phyloP scores from a whole-genome alignment of 2,797 vertebrate genomes.

The Sparidentex hasta region DNA sequence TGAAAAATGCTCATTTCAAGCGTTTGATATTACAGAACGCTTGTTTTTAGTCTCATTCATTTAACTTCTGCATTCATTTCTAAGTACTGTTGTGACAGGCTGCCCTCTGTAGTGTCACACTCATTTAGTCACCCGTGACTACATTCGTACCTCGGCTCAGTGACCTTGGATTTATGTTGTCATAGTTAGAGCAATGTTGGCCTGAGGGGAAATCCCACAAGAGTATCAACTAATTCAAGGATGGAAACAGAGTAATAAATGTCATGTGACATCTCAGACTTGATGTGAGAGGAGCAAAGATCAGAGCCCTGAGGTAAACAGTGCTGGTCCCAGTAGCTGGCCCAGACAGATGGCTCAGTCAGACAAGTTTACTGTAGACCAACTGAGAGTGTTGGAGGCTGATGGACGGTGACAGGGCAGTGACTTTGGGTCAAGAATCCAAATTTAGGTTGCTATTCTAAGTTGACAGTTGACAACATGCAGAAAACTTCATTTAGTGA shows the following conservation, averaged over 20 bases:
- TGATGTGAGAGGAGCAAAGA: constrained; percentile 49
- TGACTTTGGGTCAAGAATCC: no score
- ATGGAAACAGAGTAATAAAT: constrained; percentile 59
- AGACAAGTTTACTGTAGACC: constrained; percentile 23
- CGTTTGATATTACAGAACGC: constrained; percentile 1
- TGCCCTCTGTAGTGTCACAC: constrained; percentile 42
- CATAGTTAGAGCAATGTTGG: constrained; percentile 44
- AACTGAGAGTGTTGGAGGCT: constrained; percentile 12
- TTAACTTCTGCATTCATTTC: constrained; percentile 15
- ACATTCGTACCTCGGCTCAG: constrained; percentile 33
- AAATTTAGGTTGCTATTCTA: constrained; percentile 9
- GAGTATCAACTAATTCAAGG: constrained; percentile 52
- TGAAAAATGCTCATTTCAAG: background rate
- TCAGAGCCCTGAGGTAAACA: constrained; percentile 53
- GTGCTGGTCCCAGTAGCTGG: constrained; percentile 20
- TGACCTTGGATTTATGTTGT: constrained; percentile 53
- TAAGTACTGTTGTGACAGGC: constrained; percentile 42
- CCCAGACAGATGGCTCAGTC: constrained; percentile 63
- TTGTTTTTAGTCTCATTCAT: background rate
- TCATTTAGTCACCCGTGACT: constrained; percentile 54
- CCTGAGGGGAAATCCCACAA: constrained; percentile 56
- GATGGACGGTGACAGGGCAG: constrained; percentile 25
- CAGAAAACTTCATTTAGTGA: background rate
- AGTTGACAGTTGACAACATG: background rate
- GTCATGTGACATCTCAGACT: constrained; percentile 63